Conservation (phyloP, 1,140 invertebrate genomes). For the Platyura marginata region DNA sequence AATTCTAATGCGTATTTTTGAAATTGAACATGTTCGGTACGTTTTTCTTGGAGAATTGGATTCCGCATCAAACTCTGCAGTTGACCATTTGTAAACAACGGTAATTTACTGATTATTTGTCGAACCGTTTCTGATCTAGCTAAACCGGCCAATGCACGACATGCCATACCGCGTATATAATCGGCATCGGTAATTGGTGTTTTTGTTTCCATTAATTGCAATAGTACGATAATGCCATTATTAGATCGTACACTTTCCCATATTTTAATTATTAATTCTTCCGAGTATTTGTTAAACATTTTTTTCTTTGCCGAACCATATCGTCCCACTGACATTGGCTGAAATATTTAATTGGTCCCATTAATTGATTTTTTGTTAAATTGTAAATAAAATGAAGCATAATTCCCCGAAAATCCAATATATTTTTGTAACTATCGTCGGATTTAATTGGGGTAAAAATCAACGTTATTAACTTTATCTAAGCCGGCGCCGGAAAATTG, state of each 20-base stretch:
- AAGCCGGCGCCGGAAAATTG: too few species aligned
- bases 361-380: too few species aligned
- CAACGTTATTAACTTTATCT: too few species aligned
- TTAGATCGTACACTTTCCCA: constrained; percentile 86
- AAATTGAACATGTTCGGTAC: constrained; percentile 87
- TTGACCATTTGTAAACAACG: constrained; percentile 83
- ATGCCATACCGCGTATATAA: constrained; percentile 76
- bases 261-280: constrained; percentile 75
- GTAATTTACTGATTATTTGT: constrained; percentile 91
- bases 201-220: constrained; percentile 76
- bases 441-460: too few species aligned
- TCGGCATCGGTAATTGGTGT: constrained; percentile 94
- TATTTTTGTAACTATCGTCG: too few species aligned
- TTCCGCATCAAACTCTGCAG: constrained; percentile 88
- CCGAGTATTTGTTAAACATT: constrained; percentile 48
- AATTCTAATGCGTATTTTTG: constrained; percentile 88
- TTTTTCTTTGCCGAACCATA: constrained; percentile 46
- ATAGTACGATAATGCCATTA: constrained; percentile 85
- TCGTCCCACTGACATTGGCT: background rate
- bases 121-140: constrained; percentile 78
- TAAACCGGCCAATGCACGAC: constrained; percentile 77
- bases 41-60: constrained; percentile 89
- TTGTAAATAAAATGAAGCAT: too few species aligned
- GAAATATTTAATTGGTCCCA: too few species aligned
- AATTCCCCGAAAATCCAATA: too few species aligned